Percentiles rank a stretch among this genome's conserved stretches.
Conservation (phyloP, 2,797 vertebrate genomes). For the Acipenser ruthenus region DNA sequence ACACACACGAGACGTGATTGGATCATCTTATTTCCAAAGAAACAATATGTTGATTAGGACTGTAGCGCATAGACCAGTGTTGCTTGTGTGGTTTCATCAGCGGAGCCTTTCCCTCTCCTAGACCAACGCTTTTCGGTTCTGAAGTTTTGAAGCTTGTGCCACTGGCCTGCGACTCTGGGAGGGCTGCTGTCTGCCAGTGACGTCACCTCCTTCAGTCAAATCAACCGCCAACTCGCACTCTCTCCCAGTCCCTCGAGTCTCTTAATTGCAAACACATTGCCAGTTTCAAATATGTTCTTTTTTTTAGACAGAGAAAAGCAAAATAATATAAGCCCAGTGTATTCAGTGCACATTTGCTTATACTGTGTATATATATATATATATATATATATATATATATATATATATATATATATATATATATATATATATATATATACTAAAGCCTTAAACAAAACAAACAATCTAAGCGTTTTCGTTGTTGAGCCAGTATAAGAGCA, state of each 20-base stretch:
- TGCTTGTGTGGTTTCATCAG: neutral
- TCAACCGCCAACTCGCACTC: conserved; percentile 4
- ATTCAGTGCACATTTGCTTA: too few species aligned
- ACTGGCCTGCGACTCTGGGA: neutral
- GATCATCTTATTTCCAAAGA: conserved; percentile 11
- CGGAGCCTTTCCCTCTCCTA: neutral
- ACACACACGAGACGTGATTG: neutral
- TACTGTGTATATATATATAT: too few species aligned
- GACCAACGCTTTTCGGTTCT: neutral
- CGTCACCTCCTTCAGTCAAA: neutral
- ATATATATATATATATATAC: too few species aligned
- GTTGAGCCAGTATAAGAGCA: too few species aligned
- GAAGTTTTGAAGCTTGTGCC: neutral
- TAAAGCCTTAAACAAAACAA: too few species aligned
- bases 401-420: too few species aligned
- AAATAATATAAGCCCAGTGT: too few species aligned
- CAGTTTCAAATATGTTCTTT: neutral
- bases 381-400: too few species aligned
- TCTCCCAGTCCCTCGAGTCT: neutral
- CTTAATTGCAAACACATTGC: conserved; percentile 15
- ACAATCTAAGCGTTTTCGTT: too few species aligned
- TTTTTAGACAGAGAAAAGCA: neutral
- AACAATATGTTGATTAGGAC: neutral
- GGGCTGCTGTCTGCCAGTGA: conserved; percentile 2
- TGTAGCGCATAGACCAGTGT: conserved; percentile 1